Conservation (phyloP, 1,140 invertebrate species). For the Musca domestica region DNA sequence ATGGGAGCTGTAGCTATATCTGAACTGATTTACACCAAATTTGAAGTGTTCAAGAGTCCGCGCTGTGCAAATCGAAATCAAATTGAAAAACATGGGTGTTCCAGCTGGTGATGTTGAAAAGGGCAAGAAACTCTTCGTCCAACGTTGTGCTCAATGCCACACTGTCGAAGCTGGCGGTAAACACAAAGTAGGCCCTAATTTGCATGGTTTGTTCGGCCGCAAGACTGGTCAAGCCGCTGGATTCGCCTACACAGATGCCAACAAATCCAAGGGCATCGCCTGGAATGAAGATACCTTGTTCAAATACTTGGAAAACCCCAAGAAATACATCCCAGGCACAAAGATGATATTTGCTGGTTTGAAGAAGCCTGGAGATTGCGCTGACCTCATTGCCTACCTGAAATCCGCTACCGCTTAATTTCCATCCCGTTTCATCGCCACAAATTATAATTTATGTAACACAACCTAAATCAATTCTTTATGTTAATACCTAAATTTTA, state of each 20-base stretch:
- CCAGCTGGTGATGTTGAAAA: constrained; percentile 77
- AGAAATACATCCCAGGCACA: constrained; percentile 98
- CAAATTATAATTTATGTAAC: too few relatives aligned
- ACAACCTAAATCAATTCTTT: too few relatives aligned
- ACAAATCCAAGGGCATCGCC: constrained; percentile 73
- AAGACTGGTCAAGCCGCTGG: constrained; percentile 80
- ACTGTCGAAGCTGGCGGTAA: constrained; percentile 78
- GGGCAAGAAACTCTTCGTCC: constrained; percentile 91
- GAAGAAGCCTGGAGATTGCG: constrained; percentile 93
- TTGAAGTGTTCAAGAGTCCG: too few relatives aligned
- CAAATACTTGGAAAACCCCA: constrained; percentile 91
- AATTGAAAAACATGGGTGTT: constrained; percentile 58
- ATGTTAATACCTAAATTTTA: too few relatives aligned
- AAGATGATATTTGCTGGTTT: constrained; percentile 97
- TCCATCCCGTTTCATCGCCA: background rate
- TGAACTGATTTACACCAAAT: too few relatives aligned
- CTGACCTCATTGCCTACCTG: constrained; percentile 94
- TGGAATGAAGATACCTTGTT: constrained; percentile 96
- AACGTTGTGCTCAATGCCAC: too few relatives aligned
- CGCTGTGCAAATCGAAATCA: too few relatives aligned
- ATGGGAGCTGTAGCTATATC: too few relatives aligned
- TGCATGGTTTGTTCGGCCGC: constrained; percentile 79
- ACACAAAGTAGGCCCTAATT: constrained; percentile 88
- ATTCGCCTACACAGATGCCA: constrained; percentile 82
- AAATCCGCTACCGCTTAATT: constrained; percentile 74